Percentiles rank a stretch among this genome's conserved stretches.
These are phyloP conservation scores for Phyllotis vaccarum DNA, from an alignment of 2,797 vertebrate genomes.

Conservation along the genomic window DNA sequence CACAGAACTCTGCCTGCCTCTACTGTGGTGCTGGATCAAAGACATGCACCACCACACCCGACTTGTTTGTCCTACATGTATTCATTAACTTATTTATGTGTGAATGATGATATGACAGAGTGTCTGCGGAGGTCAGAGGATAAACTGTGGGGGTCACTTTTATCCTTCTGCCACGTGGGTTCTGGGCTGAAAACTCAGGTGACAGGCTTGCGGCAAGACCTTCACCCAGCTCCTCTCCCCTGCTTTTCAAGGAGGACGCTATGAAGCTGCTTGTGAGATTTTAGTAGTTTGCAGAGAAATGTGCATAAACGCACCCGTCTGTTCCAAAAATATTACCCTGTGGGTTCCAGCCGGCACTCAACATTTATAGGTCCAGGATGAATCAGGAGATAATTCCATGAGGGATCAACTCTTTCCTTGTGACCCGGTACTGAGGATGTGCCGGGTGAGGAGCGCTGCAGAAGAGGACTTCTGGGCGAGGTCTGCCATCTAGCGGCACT, in stretches of 20 bases:
- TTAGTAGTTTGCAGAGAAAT: slow-evolving; percentile 56
- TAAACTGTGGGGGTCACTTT: background rate
- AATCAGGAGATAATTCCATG: slow-evolving; percentile 36
- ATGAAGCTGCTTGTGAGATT: slow-evolving; percentile 15
- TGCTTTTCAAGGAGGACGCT: background rate
- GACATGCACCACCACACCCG: background rate
- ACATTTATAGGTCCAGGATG: background rate
- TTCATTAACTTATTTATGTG: background rate
- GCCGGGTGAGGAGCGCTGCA: background rate
- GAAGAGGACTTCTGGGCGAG: slow-evolving; percentile 24
- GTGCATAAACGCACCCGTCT: background rate
- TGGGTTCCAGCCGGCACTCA: background rate
- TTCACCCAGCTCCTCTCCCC: background rate
- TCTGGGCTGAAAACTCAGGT: background rate
- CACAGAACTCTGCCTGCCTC: background rate
- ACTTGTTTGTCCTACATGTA: background rate
- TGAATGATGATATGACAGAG: background rate
- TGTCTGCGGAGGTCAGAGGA: background rate
- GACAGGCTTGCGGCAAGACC: no score
- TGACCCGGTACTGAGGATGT: background rate
- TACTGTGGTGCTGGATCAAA: background rate
- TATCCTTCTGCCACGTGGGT: background rate
- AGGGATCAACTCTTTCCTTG: slow-evolving; percentile 10
- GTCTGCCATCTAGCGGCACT: slow-evolving; percentile 67
- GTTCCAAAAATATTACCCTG: slow-evolving; percentile 39